phyloP scores from a whole-genome alignment of 2,888 invertebrate genomes.

The Dichetophora obliterata region DNA sequence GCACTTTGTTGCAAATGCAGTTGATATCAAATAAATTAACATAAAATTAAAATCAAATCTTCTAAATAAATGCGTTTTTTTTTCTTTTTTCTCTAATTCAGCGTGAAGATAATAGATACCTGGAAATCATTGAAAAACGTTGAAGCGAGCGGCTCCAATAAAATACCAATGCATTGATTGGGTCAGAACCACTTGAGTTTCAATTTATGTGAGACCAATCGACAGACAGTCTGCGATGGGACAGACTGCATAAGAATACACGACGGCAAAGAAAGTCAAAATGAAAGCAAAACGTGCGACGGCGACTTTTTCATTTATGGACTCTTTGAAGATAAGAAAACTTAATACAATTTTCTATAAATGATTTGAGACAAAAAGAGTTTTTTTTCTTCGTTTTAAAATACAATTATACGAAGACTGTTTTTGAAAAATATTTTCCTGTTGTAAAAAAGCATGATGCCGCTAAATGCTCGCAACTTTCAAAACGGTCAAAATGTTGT shows the following conservation, averaged over 20 bases:
- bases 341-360: background rate
- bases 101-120: background rate
- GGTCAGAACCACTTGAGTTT: constrained; percentile 22
- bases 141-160: background rate
- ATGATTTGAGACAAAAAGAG: too few relatives aligned
- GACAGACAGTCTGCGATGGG: background rate
- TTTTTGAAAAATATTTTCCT: too few relatives aligned
- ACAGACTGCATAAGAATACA: background rate
- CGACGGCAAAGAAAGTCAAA: background rate
- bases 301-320: constrained; percentile 7
- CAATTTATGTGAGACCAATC: background rate
- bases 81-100: too few relatives aligned
- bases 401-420: too few relatives aligned
- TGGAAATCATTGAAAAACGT: constrained; percentile 7
- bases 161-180: constrained; percentile 16
- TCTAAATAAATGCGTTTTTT: too few relatives aligned
- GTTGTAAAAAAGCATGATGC: too few relatives aligned
- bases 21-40: constrained; percentile 16
- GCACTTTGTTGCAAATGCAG: background rate
- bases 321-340: constrained; percentile 2
- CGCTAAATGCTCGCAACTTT: too few relatives aligned
- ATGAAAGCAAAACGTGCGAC: background rate
- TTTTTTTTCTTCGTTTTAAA: too few relatives aligned
- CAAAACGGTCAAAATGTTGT: too few relatives aligned
- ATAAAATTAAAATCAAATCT: constrained; percentile 13